These are phyloP conservation scores for Monopterus albus DNA, from an alignment of 2,113 vertebrate genomes.

Conservation along the genomic window DNA sequence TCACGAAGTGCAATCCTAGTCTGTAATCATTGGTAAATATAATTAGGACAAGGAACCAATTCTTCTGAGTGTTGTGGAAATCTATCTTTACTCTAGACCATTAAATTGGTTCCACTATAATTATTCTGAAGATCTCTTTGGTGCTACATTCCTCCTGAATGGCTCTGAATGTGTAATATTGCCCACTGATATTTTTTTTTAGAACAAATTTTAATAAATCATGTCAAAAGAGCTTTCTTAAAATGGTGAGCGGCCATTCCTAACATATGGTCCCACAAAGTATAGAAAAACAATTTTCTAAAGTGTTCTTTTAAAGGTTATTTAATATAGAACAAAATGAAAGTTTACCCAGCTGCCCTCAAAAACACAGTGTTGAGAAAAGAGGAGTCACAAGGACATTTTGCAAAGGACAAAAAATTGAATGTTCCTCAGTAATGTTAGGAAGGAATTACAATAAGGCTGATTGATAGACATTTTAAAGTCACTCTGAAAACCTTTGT, in stretches of 20 bases:
- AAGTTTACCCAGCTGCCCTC: conserved; percentile 36
- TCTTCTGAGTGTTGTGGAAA: too few relatives aligned
- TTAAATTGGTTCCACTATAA: conserved; percentile 37
- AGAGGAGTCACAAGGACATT: conserved; percentile 49
- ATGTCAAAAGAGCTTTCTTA: neutral
- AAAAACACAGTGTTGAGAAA: conserved; percentile 26
- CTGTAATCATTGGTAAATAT: too few relatives aligned
- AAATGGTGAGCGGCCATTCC: neutral
- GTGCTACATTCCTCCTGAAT: neutral
- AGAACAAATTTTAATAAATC: neutral
- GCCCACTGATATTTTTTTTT: neutral
- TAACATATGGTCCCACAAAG: conserved; percentile 9
- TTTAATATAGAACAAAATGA: conserved; percentile 14
- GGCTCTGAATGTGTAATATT: conserved; percentile 15
- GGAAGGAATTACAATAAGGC: conserved; percentile 39
- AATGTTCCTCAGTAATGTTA: conserved; percentile 30
- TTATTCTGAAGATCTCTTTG: conserved; percentile 5
- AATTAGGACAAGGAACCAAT: too few relatives aligned
- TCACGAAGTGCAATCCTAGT: too few relatives aligned
- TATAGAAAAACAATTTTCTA: conserved; percentile 27
- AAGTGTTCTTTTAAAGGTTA: conserved; percentile 43
- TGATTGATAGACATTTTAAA: conserved; percentile 48
- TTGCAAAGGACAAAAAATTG: conserved; percentile 20
- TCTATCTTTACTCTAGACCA: neutral
- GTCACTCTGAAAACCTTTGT: conserved; percentile 27